These are phyloP conservation scores for Danio kyathit DNA, from an alignment of 2,797 vertebrate species.

Conservation along the genomic window DNA sequence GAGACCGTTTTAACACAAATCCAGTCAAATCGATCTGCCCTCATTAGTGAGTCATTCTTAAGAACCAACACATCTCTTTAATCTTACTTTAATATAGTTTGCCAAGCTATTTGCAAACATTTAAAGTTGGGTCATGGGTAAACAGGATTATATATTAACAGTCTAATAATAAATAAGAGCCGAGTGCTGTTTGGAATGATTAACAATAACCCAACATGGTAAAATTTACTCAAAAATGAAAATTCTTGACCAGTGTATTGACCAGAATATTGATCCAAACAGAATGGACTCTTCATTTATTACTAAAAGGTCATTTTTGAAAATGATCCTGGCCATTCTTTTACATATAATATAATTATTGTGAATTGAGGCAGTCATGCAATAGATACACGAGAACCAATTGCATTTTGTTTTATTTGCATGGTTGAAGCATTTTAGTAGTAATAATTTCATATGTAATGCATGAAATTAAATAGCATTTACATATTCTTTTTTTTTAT, in stretches of 20 bases:
- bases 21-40: constrained; percentile 1
- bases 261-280: background rate
- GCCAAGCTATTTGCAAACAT: constrained; percentile 5
- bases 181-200: background rate
- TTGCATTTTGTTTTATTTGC: background rate
- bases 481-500: too few species aligned
- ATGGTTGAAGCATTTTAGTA: background rate
- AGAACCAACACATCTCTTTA: constrained; percentile 7
- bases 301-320: too few species aligned
- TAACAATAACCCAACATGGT: background rate
- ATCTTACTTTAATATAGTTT: constrained; percentile 13
- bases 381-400: background rate
- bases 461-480: too few species aligned
- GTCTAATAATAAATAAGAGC: constrained; percentile 18
- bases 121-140: background rate
- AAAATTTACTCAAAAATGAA: background rate
- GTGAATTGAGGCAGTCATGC: too few species aligned
- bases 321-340: background rate
- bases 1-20: constrained; percentile 9
- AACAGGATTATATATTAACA: constrained; percentile 26
- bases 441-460: background rate
- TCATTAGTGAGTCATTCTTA: constrained; percentile 11
- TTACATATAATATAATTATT: background rate
- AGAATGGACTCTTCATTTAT: background rate
- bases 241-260: background rate